Conservation (phyloP, 2,797 vertebrate species). For the Epinephelus coioides region DNA sequence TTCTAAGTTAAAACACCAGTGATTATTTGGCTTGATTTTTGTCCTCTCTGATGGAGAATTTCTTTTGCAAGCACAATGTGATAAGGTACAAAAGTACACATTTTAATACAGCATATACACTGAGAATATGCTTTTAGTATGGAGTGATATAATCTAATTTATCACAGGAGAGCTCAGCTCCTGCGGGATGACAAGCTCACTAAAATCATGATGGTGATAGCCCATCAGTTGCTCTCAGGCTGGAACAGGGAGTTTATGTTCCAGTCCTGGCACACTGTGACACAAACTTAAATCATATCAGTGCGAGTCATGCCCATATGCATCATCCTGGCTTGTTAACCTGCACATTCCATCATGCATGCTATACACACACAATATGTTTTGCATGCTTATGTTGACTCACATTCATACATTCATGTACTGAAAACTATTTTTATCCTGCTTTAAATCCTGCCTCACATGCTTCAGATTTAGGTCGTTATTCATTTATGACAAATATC, state of each 20-base stretch:
- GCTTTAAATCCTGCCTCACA: slow-evolving; percentile 5
- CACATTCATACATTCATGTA: not conserved
- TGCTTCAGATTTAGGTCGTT: not conserved
- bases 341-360: slow-evolving; percentile 7
- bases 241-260: slow-evolving; percentile 13
- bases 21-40: not conserved
- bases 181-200: slow-evolving; percentile 11
- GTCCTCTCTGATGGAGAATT: not conserved
- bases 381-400: slow-evolving; percentile 2
- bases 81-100: not conserved
- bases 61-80: not conserved
- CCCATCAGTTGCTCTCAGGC: slow-evolving; percentile 26
- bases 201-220: not conserved
- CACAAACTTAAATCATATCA: slow-evolving; percentile 31
- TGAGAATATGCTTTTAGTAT: slow-evolving; percentile 1
- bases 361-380: not conserved
- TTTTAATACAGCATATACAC: not conserved
- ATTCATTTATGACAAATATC: not conserved
- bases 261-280: slow-evolving; percentile 9
- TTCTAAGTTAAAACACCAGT: not conserved
- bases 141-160: not conserved
- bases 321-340: not conserved
- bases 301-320: not conserved
- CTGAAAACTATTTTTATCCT: not conserved
- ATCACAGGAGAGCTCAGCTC: not conserved